Percentiles rank a stretch among this genome's conserved stretches.
Conservation (phyloP, 2,797 vertebrate genomes). For the Acrocephalus scirpaceus region DNA sequence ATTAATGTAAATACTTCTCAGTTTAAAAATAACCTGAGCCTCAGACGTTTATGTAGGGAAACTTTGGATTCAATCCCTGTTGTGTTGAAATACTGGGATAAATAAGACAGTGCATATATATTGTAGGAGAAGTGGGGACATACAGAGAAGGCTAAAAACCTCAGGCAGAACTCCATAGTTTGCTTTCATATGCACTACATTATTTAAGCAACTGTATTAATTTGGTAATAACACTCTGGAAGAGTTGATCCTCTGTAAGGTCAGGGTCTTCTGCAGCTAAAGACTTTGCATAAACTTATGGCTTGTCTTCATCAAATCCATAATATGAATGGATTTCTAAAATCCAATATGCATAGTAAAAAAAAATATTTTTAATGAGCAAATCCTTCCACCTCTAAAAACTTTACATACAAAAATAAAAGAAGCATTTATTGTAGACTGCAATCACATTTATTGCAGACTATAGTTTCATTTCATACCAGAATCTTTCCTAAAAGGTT, state of each 20-base stretch:
- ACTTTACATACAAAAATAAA: background rate
- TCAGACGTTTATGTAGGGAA: background rate
- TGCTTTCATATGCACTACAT: background rate
- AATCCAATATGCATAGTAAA: background rate
- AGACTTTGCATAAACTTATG: constrained; percentile 30
- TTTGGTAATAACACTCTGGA: background rate
- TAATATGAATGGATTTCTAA: background rate
- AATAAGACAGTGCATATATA: background rate
- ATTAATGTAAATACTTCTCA: background rate
- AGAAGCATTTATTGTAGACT: background rate
- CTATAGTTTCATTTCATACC: background rate
- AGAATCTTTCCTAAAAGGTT: background rate
- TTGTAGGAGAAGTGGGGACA: background rate
- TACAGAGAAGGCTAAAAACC: background rate
- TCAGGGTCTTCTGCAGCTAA: background rate
- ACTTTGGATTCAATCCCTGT: background rate
- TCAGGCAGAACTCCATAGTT: background rate
- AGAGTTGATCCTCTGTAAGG: constrained; percentile 17
- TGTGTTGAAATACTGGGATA: background rate
- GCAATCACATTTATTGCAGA: background rate
- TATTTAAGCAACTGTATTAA: background rate
- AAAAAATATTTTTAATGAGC: background rate
- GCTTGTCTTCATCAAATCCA: background rate
- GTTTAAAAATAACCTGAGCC: background rate
- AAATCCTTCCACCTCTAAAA: background rate